phyloP scores from a whole-genome alignment of 2,113 vertebrate species.

The Tamias sibiricus region DNA sequence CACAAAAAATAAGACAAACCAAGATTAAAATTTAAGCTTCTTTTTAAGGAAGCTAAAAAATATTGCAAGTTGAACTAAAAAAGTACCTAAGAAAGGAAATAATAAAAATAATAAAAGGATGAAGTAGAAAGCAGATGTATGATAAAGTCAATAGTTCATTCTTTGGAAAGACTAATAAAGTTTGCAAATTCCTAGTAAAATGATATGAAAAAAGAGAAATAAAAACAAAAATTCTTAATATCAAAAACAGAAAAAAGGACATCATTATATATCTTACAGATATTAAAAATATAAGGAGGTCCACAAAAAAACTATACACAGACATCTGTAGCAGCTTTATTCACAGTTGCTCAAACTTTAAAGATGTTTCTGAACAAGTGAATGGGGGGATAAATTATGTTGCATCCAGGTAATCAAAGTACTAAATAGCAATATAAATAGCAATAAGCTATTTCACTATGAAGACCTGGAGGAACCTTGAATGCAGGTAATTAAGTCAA shows the following conservation, averaged over 20 bases:
- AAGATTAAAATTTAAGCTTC: not conserved
- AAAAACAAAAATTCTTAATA: not conserved
- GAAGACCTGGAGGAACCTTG: not conserved
- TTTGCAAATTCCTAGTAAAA: not conserved
- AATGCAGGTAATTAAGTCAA: not conserved
- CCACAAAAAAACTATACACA: not conserved
- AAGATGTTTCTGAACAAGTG: not conserved
- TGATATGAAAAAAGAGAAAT: not conserved
- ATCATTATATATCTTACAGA: not conserved
- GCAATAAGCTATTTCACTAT: not conserved
- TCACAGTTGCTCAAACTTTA: not conserved
- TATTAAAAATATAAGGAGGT: not conserved
- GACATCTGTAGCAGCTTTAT: not conserved
- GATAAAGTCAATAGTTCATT: not conserved
- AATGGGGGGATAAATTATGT: not conserved
- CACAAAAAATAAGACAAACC: not conserved
- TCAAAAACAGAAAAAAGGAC: not conserved
- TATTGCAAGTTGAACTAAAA: not conserved
- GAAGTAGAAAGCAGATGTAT: not conserved
- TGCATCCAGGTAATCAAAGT: not conserved
- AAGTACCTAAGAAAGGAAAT: not conserved
- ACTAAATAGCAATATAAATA: too few species aligned
- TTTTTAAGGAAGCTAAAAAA: not conserved
- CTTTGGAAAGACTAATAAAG: not conserved
- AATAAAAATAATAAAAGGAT: not conserved